A percentile compares a stretch with the other conserved stretches of the same genome.
phyloP scores from a whole-genome alignment of 2,797 vertebrate species.

The Sebastiscus tertius region DNA sequence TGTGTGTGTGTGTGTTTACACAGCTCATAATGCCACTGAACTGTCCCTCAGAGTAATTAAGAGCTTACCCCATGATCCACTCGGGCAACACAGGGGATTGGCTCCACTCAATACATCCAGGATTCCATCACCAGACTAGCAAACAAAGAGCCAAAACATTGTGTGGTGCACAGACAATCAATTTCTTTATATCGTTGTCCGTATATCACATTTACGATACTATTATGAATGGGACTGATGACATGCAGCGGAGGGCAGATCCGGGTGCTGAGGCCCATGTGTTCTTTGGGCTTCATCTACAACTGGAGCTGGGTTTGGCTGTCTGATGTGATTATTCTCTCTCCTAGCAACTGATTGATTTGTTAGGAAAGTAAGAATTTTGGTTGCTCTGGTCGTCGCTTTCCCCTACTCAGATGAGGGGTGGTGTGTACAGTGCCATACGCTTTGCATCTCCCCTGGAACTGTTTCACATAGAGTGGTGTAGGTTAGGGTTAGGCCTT shows the following conservation, averaged over 20 bases:
- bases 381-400: not conserved
- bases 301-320: not conserved
- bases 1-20: slow-evolving; percentile 43
- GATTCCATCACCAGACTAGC: slow-evolving; percentile 41
- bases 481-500: not conserved
- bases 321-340: not conserved
- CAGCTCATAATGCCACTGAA: slow-evolving; percentile 64
- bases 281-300: not conserved
- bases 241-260: not conserved
- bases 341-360: not conserved
- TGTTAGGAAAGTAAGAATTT: not conserved
- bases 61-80: slow-evolving; percentile 72
- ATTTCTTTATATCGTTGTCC: slow-evolving; percentile 28
- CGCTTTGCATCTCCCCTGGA: not conserved
- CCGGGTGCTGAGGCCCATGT: not conserved
- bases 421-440: not conserved
- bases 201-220: slow-evolving; percentile 20
- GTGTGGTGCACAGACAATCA: slow-evolving; percentile 17
- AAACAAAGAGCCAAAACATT: slow-evolving; percentile 46
- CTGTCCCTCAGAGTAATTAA: slow-evolving; percentile 76
- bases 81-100: slow-evolving; percentile 56
- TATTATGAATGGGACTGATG: slow-evolving; percentile 13
- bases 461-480: not conserved
- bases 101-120: slow-evolving; percentile 53
- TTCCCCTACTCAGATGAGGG: not conserved